Conservation (phyloP, 2,888 invertebrate species). For the Phania funesta region DNA sequence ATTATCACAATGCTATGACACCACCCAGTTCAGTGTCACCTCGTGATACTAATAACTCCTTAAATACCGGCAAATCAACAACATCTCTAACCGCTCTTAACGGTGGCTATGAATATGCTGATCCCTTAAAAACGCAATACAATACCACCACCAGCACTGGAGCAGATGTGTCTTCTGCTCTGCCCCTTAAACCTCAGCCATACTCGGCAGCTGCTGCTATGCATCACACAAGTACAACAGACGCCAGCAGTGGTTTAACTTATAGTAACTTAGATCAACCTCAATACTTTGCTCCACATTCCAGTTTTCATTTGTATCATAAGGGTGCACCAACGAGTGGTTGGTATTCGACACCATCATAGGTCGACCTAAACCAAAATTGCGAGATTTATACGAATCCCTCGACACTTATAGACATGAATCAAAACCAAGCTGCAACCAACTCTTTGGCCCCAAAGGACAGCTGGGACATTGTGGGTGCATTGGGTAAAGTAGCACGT, state of each 20-base stretch:
- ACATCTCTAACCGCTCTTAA: slow-evolving; percentile 60
- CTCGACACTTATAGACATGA: slow-evolving; percentile 62
- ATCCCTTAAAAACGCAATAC: slow-evolving; percentile 82
- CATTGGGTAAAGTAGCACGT: slow-evolving; percentile 76
- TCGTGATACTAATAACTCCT: slow-evolving; percentile 87
- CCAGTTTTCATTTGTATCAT: slow-evolving; percentile 94
- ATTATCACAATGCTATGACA: slow-evolving; percentile 96
- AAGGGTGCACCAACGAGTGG: slow-evolving; percentile 86
- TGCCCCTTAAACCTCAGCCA: slow-evolving; percentile 94
- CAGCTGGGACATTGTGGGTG: slow-evolving; percentile 76
- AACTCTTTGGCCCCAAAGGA: slow-evolving; percentile 60
- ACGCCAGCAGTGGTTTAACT: slow-evolving; percentile 85
- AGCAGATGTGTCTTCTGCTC: slow-evolving; percentile 82
- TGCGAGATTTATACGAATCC: slow-evolving; percentile 27
- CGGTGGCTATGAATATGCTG: slow-evolving; percentile 84
- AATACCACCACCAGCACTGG: slow-evolving; percentile 80
- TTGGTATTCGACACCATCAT: slow-evolving; percentile 90
- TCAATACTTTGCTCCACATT: slow-evolving; percentile 91
- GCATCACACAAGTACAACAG: slow-evolving; percentile 81
- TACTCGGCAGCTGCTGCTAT: slow-evolving; percentile 87
- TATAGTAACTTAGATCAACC: slow-evolving; percentile 86
- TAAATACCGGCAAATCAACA: slow-evolving; percentile 75
- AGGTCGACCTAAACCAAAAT: slow-evolving; percentile 77
- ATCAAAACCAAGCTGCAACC: slow-evolving; percentile 38
- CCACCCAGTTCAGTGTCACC: slow-evolving; percentile 98